These are phyloP conservation scores for Drepana falcataria DNA, from an alignment of 2,888 invertebrate genomes.

Conservation along the genomic window DNA sequence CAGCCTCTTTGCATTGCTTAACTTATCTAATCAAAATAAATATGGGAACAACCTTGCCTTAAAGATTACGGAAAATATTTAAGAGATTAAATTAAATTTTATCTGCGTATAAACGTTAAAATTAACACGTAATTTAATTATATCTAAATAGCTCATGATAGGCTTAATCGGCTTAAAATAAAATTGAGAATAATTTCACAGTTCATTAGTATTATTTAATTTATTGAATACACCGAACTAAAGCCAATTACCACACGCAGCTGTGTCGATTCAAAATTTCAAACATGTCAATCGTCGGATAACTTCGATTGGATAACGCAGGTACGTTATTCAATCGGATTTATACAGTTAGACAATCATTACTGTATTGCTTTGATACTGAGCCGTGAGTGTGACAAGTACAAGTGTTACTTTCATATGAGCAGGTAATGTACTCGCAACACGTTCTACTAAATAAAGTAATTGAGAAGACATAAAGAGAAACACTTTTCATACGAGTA, in stretches of 20 bases:
- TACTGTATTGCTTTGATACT: neutral
- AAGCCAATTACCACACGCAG: conserved; percentile 2
- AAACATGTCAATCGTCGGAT: neutral
- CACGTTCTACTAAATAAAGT: neutral
- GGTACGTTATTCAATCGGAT: neutral
- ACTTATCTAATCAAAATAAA: neutral
- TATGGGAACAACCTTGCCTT: neutral
- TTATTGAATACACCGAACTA: neutral
- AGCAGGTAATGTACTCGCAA: neutral
- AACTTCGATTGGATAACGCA: neutral
- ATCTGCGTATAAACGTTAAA: neutral
- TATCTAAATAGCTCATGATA: neutral
- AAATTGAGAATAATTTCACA: neutral
- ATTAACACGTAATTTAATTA: neutral
- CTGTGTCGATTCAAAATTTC: neutral
- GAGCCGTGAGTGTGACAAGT: neutral
- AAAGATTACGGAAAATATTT: neutral
- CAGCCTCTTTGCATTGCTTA: neutral
- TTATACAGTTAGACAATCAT: neutral
- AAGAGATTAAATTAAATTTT: neutral
- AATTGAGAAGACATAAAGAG: neutral
- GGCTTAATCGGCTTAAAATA: neutral
- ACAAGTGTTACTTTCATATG: neutral
- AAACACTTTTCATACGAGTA: too few relatives aligned
- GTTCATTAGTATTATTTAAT: neutral